These are phyloP conservation scores for Oligia strigilis DNA, from an alignment of 2,888 invertebrate species.

Conservation along the genomic window DNA sequence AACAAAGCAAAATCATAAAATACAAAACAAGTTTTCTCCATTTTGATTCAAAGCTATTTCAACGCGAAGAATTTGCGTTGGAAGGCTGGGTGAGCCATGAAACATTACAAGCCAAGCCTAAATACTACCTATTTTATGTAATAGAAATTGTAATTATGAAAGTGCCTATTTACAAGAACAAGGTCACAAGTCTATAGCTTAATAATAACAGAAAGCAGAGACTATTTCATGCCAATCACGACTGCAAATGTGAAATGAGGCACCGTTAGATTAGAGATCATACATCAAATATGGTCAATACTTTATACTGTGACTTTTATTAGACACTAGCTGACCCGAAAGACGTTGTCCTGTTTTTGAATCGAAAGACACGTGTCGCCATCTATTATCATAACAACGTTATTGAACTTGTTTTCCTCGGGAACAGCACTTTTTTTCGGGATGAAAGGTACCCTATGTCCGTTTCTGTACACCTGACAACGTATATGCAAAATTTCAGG, in stretches of 20 bases:
- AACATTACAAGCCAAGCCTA: constrained; percentile 44
- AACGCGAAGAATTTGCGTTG: neutral
- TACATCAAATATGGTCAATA: constrained; percentile 30
- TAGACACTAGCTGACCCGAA: neutral
- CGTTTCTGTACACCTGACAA: too few species aligned
- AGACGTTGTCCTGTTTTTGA: too few species aligned
- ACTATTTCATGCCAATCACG: constrained; percentile 30
- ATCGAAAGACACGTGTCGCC: too few species aligned
- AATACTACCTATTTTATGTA: constrained; percentile 44
- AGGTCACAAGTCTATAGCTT: constrained; percentile 26
- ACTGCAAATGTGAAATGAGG: neutral
- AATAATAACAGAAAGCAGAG: constrained; percentile 10
- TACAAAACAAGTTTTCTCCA: neutral
- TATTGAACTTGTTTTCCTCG: too few species aligned
- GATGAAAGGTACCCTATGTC: too few species aligned
- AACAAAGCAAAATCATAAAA: neutral
- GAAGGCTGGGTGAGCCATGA: constrained; percentile 33
- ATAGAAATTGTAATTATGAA: constrained; percentile 44
- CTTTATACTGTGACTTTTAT: constrained; percentile 18
- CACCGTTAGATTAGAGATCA: constrained; percentile 34
- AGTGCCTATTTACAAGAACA: constrained; percentile 30
- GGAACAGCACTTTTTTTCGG: too few species aligned
- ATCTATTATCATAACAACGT: too few species aligned
- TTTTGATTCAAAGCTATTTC: neutral
- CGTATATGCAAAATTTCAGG: too few species aligned